phyloP scores from a whole-genome alignment of 2,888 invertebrate genomes.

The Magallana nippona region DNA sequence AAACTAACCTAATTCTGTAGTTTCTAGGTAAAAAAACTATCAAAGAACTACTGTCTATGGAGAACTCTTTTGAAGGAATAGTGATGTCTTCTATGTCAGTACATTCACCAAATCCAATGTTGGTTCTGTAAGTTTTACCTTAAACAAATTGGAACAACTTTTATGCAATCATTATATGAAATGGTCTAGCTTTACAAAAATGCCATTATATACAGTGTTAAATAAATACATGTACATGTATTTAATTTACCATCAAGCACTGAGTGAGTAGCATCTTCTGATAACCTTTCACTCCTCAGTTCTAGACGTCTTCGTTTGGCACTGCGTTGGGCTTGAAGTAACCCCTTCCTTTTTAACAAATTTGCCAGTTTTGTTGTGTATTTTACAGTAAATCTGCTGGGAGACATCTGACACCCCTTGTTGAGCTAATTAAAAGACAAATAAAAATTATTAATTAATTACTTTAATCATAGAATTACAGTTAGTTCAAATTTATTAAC shows the following conservation, averaged over 20 bases:
- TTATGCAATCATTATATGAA: too few species aligned
- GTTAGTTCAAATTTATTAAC: too few species aligned
- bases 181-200: too few species aligned
- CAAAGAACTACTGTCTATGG: neutral
- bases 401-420: slow-evolving; percentile 15
- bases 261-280: slow-evolving; percentile 30
- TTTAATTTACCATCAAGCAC: slow-evolving; percentile 22
- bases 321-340: slow-evolving; percentile 1
- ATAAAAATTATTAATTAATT: neutral
- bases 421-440: slow-evolving; percentile 13
- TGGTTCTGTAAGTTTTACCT: slow-evolving; percentile 8
- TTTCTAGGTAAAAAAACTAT: slow-evolving; percentile 15
- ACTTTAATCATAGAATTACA: too few species aligned
- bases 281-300: slow-evolving; percentile 19
- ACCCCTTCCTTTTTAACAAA: neutral
- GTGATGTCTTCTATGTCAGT: slow-evolving; percentile 15
- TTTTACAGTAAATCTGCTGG: neutral
- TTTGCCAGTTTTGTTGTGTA: slow-evolving; percentile 3
- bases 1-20: slow-evolving; percentile 18
- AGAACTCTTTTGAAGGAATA: neutral
- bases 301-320: slow-evolving; percentile 11
- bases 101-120: neutral
- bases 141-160: neutral
- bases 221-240: too few species aligned
- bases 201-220: too few species aligned